Conservation (phyloP, 1,140 invertebrate genomes). For the Delia radicum region DNA sequence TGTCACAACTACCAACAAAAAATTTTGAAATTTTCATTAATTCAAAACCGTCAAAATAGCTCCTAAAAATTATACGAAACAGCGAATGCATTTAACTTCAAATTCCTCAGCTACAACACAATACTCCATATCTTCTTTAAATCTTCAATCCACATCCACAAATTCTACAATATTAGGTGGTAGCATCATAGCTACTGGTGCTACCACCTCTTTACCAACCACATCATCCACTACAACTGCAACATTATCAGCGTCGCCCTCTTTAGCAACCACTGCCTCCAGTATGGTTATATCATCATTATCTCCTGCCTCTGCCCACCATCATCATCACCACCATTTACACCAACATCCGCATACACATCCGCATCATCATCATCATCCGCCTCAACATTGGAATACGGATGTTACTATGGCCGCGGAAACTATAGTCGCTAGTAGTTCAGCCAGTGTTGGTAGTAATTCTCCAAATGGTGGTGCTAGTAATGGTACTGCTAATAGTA, state of each 20-base stretch:
- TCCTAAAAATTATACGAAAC: slow-evolving; percentile 9
- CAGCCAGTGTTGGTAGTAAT: slow-evolving; percentile 47
- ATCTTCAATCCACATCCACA: neutral
- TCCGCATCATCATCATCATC: neutral
- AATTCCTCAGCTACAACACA: neutral
- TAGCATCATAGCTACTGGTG: slow-evolving; percentile 11
- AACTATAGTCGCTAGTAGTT: slow-evolving; percentile 37
- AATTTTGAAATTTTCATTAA: neutral
- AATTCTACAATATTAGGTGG: slow-evolving; percentile 6
- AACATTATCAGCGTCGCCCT: neutral
- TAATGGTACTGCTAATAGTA: slow-evolving; percentile 45
- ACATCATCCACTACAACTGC: neutral
- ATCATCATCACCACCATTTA: neutral
- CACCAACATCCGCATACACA: neutral
- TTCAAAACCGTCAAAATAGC: slow-evolving; percentile 24
- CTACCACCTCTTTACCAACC: slow-evolving; percentile 10
- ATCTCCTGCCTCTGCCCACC: neutral
- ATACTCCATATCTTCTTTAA: neutral
- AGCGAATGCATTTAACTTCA: slow-evolving; percentile 19
- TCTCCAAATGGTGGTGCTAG: slow-evolving; percentile 50
- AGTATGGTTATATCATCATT: slow-evolving; percentile 7
- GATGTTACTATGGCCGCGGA: neutral
- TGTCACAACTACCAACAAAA: neutral
- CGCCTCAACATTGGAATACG: neutral
- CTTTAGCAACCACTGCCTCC: neutral